Conservation (phyloP, 1,140 invertebrate genomes). For the Heliconius nattereri region DNA sequence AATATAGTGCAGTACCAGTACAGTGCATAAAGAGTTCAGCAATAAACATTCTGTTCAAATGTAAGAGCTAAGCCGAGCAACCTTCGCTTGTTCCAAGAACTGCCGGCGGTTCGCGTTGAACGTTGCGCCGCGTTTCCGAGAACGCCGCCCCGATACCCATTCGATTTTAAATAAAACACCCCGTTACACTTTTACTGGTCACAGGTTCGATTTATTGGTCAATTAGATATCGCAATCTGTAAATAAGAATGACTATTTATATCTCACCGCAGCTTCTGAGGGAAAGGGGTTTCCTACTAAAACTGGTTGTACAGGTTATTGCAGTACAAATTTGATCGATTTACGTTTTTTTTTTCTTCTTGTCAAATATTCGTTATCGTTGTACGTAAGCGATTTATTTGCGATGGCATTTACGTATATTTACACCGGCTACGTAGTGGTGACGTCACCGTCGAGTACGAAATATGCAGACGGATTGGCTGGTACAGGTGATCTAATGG, state of each 20-base stretch:
- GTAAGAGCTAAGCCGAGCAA: conserved; percentile 64
- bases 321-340: conserved; percentile 55
- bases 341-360: conserved; percentile 37
- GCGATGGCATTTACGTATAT: conserved; percentile 6
- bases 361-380: conserved; percentile 7
- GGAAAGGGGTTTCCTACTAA: conserved; percentile 68
- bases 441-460: conserved; percentile 15
- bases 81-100: conserved; percentile 72
- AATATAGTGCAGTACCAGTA: conserved; percentile 14
- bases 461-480: conserved; percentile 31
- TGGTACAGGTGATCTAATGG: conserved; percentile 30
- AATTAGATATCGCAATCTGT: conserved; percentile 65
- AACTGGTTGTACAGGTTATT: conserved; percentile 57
- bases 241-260: conserved; percentile 65
- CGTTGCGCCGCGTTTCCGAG: conserved; percentile 57
- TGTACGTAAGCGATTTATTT: conserved; percentile 6
- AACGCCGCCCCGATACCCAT: conserved; percentile 58
- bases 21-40: conserved; percentile 57
- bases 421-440: conserved; percentile 3
- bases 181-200: conserved; percentile 56
- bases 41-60: conserved; percentile 61
- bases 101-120: conserved; percentile 60
- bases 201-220: conserved; percentile 58
- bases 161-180: conserved; percentile 71
- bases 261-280: conserved; percentile 55